A percentile compares a stretch with the other conserved stretches of the same genome.
Conservation (phyloP, 2,888 invertebrate species). For the Allophyes oxyacanthae region DNA sequence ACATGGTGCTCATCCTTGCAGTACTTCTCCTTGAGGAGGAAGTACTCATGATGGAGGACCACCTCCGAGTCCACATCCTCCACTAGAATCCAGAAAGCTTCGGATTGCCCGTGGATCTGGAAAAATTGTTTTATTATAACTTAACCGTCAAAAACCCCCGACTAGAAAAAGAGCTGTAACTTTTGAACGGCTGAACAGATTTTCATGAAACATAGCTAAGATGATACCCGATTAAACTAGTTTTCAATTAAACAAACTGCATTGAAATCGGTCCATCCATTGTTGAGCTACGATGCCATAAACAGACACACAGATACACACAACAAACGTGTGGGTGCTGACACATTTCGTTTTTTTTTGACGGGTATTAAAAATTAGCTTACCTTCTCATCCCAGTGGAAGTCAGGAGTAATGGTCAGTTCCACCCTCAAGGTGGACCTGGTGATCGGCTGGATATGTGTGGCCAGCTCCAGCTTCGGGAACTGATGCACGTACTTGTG, state of each 20-base stretch:
- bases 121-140: background rate
- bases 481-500: constrained; percentile 99
- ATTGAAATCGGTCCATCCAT: too few relatives aligned
- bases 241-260: too few relatives aligned
- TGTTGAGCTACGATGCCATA: too few relatives aligned
- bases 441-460: constrained; percentile 99
- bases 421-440: constrained; percentile 97
- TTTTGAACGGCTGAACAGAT: too few relatives aligned
- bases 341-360: too few relatives aligned
- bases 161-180: too few relatives aligned
- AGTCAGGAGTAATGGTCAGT: constrained; percentile 99
- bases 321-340: too few relatives aligned
- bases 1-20: constrained; percentile 97
- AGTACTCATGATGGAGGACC: constrained; percentile 98
- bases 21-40: constrained; percentile 98
- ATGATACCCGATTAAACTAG: too few relatives aligned
- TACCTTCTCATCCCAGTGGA: constrained; percentile 99
- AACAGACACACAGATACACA: too few relatives aligned
- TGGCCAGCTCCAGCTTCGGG: constrained; percentile 98
- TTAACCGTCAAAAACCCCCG: too few relatives aligned
- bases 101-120: constrained; percentile 94
- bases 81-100: constrained; percentile 96
- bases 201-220: too few relatives aligned
- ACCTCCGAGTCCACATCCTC: constrained; percentile 97
- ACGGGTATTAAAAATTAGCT: too few relatives aligned